phyloP scores from a whole-genome alignment of 35 echinoderm and acorn worm species.

The Strongylocentrotus purpuratus region DNA sequence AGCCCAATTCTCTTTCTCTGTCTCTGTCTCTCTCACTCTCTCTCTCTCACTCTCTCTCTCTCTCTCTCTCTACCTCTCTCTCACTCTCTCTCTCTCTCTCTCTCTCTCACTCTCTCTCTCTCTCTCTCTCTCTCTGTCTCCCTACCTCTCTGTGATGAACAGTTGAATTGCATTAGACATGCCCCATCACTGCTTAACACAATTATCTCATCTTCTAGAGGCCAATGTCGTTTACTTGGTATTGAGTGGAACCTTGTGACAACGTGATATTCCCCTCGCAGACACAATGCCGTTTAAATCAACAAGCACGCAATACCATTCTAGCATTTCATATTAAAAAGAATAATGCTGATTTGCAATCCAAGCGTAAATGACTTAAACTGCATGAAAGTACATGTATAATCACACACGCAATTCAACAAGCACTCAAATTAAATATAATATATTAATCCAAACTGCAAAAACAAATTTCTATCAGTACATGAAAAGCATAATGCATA shows the following conservation, averaged over 20 bases:
- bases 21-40: too few species aligned
- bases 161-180: not conserved
- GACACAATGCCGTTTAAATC: not conserved
- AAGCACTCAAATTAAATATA: not conserved
- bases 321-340: not conserved
- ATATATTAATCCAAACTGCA: not conserved
- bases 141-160: too few species aligned
- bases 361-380: not conserved
- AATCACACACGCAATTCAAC: not conserved
- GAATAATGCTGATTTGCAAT: not conserved
- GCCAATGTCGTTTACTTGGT: not conserved
- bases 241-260: not conserved
- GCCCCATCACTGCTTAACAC: not conserved
- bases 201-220: not conserved
- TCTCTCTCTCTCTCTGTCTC: too few species aligned
- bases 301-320: not conserved
- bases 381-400: not conserved
- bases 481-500: not conserved
- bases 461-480: not conserved
- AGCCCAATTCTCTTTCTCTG: too few species aligned
- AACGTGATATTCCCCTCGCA: not conserved
- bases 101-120: too few species aligned
- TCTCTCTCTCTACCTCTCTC: too few species aligned
- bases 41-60: too few species aligned
- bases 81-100: too few species aligned